Percentiles rank a stretch among this genome's conserved stretches.
phyloP scores from a whole-genome alignment of 2,797 vertebrate species.

The Sebastes trivittatus region DNA sequence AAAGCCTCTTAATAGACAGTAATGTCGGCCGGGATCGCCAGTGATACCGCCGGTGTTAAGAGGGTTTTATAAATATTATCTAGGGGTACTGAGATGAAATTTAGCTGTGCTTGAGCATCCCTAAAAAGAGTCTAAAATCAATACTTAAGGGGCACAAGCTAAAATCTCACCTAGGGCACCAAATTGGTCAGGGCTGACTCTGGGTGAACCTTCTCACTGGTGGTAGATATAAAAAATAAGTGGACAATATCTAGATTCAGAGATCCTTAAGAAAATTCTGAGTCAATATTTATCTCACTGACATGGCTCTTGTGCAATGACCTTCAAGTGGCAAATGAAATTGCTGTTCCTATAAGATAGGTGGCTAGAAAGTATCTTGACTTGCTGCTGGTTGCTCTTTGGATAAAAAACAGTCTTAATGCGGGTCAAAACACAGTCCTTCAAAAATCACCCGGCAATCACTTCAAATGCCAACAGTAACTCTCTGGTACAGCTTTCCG shows the following conservation, averaged over 20 bases:
- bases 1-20: too few species aligned
- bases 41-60: too few species aligned
- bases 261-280: neutral
- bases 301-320: neutral
- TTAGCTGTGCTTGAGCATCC: too few species aligned
- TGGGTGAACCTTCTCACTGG: neutral
- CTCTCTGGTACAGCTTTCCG: neutral
- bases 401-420: constrained; percentile 6
- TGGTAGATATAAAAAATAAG: neutral
- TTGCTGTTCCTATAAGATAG: neutral
- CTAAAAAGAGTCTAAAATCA: too few species aligned
- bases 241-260: neutral
- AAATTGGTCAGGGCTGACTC: too few species aligned
- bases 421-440: constrained; percentile 15
- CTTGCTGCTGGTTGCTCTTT: neutral
- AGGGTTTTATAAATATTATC: too few species aligned
- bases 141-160: too few species aligned
- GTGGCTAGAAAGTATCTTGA: neutral
- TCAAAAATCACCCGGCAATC: constrained; percentile 8
- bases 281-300: neutral
- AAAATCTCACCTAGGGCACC: too few species aligned
- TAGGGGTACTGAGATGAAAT: too few species aligned
- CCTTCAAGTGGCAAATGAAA: constrained; percentile 14
- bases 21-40: too few species aligned
- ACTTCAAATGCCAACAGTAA: constrained; percentile 32